Percentiles rank a stretch among this genome's conserved stretches.
phyloP scores from a whole-genome alignment of 2,888 invertebrate species.

The Drosophila lutescens region DNA sequence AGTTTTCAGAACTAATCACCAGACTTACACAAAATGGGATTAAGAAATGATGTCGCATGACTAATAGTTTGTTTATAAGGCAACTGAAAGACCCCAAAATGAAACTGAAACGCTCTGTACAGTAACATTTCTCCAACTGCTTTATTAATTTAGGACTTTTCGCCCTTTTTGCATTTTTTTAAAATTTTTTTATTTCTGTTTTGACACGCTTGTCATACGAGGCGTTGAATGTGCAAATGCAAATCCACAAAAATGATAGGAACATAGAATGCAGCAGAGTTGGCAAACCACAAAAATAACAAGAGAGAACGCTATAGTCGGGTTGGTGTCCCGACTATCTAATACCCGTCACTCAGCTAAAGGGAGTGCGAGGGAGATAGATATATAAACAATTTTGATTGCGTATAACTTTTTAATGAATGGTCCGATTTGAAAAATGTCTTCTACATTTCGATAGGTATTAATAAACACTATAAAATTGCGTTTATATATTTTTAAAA shows the following conservation, averaged over 20 bases:
- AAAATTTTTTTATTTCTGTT: not conserved
- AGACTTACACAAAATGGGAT: not conserved
- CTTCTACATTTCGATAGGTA: too few species aligned
- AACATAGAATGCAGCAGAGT: slow-evolving; percentile 7
- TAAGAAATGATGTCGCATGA: not conserved
- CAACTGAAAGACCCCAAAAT: not conserved
- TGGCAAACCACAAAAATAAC: not conserved
- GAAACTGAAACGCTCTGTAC: not conserved
- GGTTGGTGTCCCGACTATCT: too few species aligned
- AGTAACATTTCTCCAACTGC: not conserved
- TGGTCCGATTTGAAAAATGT: too few species aligned
- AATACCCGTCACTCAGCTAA: too few species aligned
- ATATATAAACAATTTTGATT: too few species aligned
- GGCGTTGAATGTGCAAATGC: slow-evolving; percentile 59
- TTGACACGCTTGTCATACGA: slow-evolving; percentile 47
- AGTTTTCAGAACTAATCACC: not conserved
- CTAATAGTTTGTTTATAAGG: not conserved
- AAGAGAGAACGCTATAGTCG: too few species aligned
- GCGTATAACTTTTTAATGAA: too few species aligned
- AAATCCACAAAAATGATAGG: slow-evolving; percentile 56
- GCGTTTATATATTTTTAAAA: too few species aligned
- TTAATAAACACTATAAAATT: too few species aligned
- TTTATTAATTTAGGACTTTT: slow-evolving; percentile 3
- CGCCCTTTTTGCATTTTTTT: slow-evolving; percentile 10
- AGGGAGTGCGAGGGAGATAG: too few species aligned